phyloP scores from a whole-genome alignment of 2,113 vertebrate genomes.

The Etheostoma cragini region DNA sequence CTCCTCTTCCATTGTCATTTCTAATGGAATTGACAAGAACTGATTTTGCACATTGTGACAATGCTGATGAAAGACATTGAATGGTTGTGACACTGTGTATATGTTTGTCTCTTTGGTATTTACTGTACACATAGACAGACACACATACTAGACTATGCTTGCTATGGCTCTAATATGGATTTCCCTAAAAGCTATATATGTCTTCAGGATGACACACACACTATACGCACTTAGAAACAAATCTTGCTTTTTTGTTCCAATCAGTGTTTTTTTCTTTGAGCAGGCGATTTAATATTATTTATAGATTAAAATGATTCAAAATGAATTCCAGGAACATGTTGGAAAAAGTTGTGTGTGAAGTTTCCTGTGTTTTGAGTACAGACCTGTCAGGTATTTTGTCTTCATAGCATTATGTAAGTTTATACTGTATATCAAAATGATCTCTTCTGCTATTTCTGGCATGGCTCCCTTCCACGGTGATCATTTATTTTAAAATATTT shows the following conservation, averaged over 20 bases:
- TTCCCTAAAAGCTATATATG: neutral
- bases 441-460: neutral
- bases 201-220: neutral
- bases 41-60: constrained; percentile 37
- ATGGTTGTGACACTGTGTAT: constrained; percentile 9
- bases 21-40: constrained; percentile 47
- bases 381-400: neutral
- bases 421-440: neutral
- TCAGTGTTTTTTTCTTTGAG: neutral
- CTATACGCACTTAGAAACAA: neutral
- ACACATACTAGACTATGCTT: neutral
- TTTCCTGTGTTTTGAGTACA: neutral
- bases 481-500: neutral
- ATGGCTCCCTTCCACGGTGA: neutral
- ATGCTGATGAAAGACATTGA: constrained; percentile 14
- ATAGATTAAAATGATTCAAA: too few relatives aligned
- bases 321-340: neutral
- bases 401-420: neutral
- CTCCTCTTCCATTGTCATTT: constrained; percentile 5
- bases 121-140: neutral
- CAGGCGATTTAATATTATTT: neutral
- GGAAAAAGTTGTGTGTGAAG: neutral
- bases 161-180: constrained; percentile 11
- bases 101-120: constrained; percentile 3
- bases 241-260: constrained; percentile 8